Percentiles rank a stretch among this genome's conserved stretches.
Conservation (phyloP, 2,797 vertebrate genomes). For the Lagocephalus sceleratus region DNA sequence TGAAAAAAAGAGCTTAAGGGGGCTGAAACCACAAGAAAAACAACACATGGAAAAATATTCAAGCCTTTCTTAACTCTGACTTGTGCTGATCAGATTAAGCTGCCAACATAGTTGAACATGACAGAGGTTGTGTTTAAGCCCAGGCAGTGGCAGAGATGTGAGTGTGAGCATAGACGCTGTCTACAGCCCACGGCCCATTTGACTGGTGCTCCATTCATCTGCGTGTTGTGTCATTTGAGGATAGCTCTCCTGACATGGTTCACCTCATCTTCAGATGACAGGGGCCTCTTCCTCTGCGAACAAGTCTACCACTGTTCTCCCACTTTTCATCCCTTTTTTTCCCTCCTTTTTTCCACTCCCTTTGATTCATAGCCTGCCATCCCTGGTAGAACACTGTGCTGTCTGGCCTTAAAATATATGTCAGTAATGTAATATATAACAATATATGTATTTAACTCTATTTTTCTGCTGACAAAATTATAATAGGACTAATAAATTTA, state of each 20-base stretch:
- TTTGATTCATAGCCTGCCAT: background rate
- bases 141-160: background rate
- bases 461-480: too few species aligned
- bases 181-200: constrained; percentile 12
- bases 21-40: background rate
- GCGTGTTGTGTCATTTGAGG: constrained; percentile 54
- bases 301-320: constrained; percentile 50
- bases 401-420: too few species aligned
- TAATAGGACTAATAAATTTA: too few species aligned
- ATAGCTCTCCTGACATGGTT: constrained; percentile 39
- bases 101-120: constrained; percentile 2
- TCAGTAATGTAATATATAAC: too few species aligned
- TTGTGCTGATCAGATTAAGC: background rate
- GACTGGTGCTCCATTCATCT: constrained; percentile 15
- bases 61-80: background rate
- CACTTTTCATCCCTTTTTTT: constrained; percentile 21
- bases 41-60: background rate
- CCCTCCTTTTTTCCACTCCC: constrained; percentile 3
- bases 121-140: constrained; percentile 1
- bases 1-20: background rate
- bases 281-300: constrained; percentile 45
- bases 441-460: too few species aligned
- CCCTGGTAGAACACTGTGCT: background rate
- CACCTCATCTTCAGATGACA: constrained; percentile 58
- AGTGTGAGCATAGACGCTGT: constrained; percentile 2